Evolutionary conservation across 2,797 vertebrate genomes (phyloP).

Genomic region (Chaetodon trifasciatus): DNA sequence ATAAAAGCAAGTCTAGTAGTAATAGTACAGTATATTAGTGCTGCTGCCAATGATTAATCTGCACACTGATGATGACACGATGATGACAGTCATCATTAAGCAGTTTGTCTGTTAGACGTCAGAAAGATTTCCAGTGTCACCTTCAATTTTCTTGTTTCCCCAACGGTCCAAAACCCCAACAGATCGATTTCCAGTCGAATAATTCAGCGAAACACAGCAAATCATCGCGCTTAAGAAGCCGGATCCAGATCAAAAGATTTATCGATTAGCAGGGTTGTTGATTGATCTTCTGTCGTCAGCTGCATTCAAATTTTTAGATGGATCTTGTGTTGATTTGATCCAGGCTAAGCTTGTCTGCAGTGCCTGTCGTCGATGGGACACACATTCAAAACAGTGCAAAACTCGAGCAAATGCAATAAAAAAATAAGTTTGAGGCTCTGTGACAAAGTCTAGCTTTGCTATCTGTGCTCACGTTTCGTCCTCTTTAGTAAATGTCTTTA

Average conservation of each 20-base stretch:
- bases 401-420: not conserved
- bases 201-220: no score
- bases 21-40: no score
- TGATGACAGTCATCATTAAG: not conserved
- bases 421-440: not conserved
- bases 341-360: not conserved
- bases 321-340: not conserved
- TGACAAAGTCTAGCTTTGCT: not conserved
- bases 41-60: not conserved
- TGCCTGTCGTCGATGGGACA: not conserved
- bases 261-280: not conserved
- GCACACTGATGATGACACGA: no score
- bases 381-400: fast-evolving
- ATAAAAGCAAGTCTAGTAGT: not conserved
- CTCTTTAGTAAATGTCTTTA: not conserved
- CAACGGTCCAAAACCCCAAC: no score
- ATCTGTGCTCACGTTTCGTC: not conserved
- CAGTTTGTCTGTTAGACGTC: no score
- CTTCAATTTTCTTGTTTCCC: no score
- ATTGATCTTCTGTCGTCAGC: not conserved
- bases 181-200: no score
- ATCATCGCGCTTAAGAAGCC: no score
- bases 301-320: not conserved
- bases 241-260: no score
- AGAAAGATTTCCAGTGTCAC: no score